A percentile compares a stretch with the other conserved stretches of the same genome.
Conservation (phyloP, 2,113 vertebrate species). For the Scomber colias region DNA sequence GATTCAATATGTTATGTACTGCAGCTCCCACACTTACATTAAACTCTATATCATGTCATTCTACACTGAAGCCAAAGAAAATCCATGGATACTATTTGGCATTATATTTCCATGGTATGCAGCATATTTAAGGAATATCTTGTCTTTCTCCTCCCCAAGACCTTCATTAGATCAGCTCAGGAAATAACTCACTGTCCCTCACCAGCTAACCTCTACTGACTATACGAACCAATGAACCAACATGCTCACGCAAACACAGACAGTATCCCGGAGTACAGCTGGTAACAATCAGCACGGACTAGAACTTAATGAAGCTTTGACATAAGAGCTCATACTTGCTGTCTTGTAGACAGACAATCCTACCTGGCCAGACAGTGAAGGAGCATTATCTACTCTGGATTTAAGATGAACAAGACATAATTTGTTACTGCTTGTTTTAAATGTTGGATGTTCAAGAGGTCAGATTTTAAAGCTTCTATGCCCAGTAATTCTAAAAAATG, state of each 20-base stretch:
- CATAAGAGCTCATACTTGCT: slow-evolving; percentile 64
- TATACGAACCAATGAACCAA: slow-evolving; percentile 11
- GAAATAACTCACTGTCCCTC: slow-evolving; percentile 79
- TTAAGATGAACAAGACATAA: slow-evolving; percentile 66
- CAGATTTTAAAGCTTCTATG: slow-evolving; percentile 56
- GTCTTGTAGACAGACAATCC: slow-evolving; percentile 62
- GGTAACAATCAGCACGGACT: slow-evolving; percentile 78
- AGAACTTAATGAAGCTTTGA: slow-evolving; percentile 76
- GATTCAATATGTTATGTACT: background rate
- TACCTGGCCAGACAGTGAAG: slow-evolving; percentile 64
- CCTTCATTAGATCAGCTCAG: slow-evolving; percentile 71
- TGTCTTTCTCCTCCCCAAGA: slow-evolving; percentile 60
- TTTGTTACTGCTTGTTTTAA: slow-evolving; percentile 60
- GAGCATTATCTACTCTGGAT: slow-evolving; percentile 57
- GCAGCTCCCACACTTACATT: slow-evolving; percentile 23
- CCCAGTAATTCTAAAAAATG: slow-evolving; percentile 45
- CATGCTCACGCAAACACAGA: slow-evolving; percentile 9
- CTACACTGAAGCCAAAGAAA: slow-evolving; percentile 17
- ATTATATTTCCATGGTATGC: slow-evolving; percentile 49
- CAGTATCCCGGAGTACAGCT: slow-evolving; percentile 72
- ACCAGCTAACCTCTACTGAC: slow-evolving; percentile 32
- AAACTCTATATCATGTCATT: slow-evolving; percentile 50
- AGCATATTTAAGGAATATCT: slow-evolving; percentile 56
- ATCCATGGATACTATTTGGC: slow-evolving; percentile 36
- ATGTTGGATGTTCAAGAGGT: slow-evolving; percentile 54